phyloP scores from a whole-genome alignment of 2,888 invertebrate species.

The Chrysina gloriosa region DNA sequence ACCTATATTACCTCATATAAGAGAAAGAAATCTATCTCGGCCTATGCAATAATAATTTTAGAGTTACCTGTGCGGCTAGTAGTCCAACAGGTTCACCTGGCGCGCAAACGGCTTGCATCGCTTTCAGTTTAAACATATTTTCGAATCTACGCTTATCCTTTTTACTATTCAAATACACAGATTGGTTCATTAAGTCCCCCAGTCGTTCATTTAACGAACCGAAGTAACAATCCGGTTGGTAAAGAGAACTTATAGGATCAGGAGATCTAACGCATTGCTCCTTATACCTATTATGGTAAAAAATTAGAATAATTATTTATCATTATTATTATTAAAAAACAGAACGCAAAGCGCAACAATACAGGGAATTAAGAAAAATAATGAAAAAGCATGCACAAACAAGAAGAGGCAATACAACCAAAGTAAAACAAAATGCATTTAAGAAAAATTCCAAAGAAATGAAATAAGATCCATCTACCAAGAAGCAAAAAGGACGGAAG shows the following conservation, averaged over 20 bases:
- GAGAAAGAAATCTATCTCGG: background rate
- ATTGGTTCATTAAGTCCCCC: constrained; percentile 72
- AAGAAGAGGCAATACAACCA: too few species aligned
- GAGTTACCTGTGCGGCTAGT: constrained; percentile 84
- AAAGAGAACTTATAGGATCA: constrained; percentile 79
- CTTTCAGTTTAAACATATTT: constrained; percentile 81
- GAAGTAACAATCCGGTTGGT: constrained; percentile 80
- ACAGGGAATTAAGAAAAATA: too few species aligned
- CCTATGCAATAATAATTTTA: background rate
- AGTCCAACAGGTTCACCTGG: constrained; percentile 98
- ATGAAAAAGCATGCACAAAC: too few species aligned
- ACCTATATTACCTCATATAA: background rate
- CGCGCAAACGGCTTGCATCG: constrained; percentile 79
- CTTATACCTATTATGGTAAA: constrained; percentile 48
- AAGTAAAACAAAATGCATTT: too few species aligned
- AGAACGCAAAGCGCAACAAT: background rate
- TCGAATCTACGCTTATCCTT: constrained; percentile 65
- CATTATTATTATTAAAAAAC: constrained; percentile 52
- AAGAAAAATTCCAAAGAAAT: too few species aligned
- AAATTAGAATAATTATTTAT: too few species aligned
- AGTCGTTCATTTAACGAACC: constrained; percentile 88
- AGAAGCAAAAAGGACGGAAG: too few species aligned
- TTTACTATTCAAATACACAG: constrained; percentile 30
- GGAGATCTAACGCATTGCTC: constrained; percentile 68
- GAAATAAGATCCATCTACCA: too few species aligned